Conservation (phyloP, 2,797 vertebrate species). For the Eptatretus atami region DNA sequence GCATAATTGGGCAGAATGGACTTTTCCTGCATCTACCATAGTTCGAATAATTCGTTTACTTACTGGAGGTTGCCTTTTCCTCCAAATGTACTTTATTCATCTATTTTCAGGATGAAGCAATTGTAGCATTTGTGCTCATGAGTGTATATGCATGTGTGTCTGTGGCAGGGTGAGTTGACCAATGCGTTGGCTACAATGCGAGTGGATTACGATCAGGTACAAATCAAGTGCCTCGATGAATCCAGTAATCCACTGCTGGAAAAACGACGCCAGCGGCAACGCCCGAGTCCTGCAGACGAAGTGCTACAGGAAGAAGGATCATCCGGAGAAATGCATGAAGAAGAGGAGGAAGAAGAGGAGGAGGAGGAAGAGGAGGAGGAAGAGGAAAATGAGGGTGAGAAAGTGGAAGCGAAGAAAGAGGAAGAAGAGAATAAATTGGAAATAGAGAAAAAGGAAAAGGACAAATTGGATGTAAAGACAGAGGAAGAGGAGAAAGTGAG, state of each 20-base stretch:
- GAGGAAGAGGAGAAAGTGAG: neutral
- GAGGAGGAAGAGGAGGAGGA: neutral
- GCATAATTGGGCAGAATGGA: too few species aligned
- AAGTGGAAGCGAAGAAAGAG: neutral
- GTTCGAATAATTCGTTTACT: neutral
- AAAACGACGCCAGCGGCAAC: conserved; percentile 38
- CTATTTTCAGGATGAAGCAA: too few species aligned
- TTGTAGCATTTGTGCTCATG: too few species aligned
- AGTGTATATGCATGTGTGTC: too few species aligned
- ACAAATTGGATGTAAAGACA: neutral
- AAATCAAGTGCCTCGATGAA: conserved; percentile 87
- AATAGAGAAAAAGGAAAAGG: neutral
- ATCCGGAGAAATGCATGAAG: neutral
- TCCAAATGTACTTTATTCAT: too few species aligned
- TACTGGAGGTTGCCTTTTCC: neutral
- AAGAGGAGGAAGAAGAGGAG: neutral
- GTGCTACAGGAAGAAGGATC: too few species aligned
- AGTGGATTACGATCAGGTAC: conserved; percentile 87
- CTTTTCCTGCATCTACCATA: neutral
- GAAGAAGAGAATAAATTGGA: neutral
- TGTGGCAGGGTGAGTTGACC: conserved; percentile 73
- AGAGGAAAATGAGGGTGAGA: neutral
- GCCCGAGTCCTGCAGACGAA: neutral
- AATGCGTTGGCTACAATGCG: conserved; percentile 93
- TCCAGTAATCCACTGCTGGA: conserved; percentile 66